Percentiles rank a stretch among this genome's conserved stretches.
phyloP scores from a whole-genome alignment of 2,113 vertebrate genomes.

The Cottus gobio region DNA sequence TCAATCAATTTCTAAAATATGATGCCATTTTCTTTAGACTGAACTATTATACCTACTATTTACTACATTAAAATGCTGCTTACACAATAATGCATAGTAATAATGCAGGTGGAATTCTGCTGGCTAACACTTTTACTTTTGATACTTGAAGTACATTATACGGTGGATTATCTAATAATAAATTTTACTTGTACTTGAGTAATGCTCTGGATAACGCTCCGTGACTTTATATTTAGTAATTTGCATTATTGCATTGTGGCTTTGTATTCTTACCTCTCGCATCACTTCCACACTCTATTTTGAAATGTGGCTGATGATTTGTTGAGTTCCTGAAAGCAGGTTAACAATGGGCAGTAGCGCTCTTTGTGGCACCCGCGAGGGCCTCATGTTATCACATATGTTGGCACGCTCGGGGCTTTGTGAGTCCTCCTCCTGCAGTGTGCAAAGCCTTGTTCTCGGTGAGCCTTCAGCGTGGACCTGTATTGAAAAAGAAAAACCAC shows the following conservation, averaged over 20 bases:
- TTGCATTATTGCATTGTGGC: neutral
- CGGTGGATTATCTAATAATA: neutral
- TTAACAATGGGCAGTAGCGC: neutral
- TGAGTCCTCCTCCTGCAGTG: neutral
- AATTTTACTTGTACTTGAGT: neutral
- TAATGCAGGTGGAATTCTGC: no score
- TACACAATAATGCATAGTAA: no score
- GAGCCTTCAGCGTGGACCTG: neutral
- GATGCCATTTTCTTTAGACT: no score
- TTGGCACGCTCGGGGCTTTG: neutral
- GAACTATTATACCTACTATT: no score
- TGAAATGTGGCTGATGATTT: neutral
- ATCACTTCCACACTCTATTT: neutral
- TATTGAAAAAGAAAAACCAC: neutral
- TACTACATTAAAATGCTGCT: neutral
- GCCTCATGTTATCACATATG: neutral
- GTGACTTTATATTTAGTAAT: neutral
- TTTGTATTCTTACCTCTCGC: neutral
- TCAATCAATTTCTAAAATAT: no score
- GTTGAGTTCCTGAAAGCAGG: neutral
- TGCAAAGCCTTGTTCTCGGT: neutral
- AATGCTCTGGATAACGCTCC: neutral
- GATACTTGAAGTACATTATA: no score
- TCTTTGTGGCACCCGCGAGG: neutral
- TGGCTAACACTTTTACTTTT: no score